These are phyloP conservation scores for Drosophila repletoides DNA, from an alignment of 1,140 invertebrate genomes.

Conservation along the genomic window DNA sequence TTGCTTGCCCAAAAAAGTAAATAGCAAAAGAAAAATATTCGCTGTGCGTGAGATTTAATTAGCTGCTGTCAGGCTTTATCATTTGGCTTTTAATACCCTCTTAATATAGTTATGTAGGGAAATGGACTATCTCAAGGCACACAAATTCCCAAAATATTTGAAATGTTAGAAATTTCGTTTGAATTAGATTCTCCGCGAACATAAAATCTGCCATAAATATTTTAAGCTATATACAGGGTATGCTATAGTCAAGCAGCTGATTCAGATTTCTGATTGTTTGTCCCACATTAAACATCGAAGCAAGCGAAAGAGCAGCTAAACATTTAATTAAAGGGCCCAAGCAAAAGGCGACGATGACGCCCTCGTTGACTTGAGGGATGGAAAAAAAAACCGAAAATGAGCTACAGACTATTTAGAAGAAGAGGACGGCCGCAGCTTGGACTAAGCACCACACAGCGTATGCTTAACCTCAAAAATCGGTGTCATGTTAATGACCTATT, in stretches of 20 bases:
- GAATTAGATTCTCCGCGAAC: not conserved
- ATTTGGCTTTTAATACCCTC: conserved; percentile 4
- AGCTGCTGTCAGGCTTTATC: conserved; percentile 18
- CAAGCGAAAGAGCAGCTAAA: conserved; percentile 26
- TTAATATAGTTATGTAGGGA: not conserved
- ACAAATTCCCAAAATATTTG: too few species aligned
- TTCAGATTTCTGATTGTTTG: not conserved
- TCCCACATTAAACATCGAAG: conserved; percentile 37
- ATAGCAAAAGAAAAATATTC: not conserved
- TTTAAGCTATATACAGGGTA: not conserved
- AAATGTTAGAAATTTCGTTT: too few species aligned
- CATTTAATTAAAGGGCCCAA: conserved; percentile 43
- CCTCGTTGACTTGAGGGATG: not conserved
- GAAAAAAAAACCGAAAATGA: not conserved
- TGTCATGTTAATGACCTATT: conserved; percentile 77
- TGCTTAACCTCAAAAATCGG: conserved; percentile 63
- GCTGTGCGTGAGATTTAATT: conserved; percentile 32
- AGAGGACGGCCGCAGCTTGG: not conserved
- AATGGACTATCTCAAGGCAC: not conserved
- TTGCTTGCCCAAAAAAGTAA: not conserved
- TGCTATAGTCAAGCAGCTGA: not conserved
- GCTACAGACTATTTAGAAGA: not conserved
- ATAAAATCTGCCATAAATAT: too few species aligned
- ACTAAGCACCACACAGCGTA: conserved; percentile 39
- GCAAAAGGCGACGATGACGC: conserved; percentile 14